phyloP scores from a whole-genome alignment of 2,113 vertebrate species.

The Illadopsis cleaveri region DNA sequence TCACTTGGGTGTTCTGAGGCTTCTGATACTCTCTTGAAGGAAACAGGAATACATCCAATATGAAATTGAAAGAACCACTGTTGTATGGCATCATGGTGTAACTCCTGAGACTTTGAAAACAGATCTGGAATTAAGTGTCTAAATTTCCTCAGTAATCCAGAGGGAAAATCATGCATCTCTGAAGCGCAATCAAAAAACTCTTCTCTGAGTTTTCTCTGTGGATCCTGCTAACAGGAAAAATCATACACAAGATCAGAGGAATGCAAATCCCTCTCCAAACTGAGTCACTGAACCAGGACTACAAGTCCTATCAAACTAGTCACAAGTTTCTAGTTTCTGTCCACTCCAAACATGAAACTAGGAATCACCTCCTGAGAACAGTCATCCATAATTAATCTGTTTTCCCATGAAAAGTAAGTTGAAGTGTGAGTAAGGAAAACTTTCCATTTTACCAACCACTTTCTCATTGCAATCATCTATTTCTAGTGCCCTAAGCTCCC shows the following conservation, averaged over 20 bases:
- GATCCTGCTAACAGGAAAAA: background rate
- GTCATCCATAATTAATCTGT: background rate
- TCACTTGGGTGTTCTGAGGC: background rate
- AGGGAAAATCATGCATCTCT: background rate
- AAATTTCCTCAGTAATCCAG: background rate
- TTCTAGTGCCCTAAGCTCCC: background rate
- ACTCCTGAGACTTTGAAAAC: background rate
- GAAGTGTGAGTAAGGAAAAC: background rate
- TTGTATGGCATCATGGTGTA: background rate
- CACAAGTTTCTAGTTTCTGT: background rate
- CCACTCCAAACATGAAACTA: background rate
- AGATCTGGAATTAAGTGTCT: background rate
- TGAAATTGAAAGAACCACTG: background rate
- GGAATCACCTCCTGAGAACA: background rate
- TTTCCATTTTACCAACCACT: background rate
- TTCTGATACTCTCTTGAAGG: background rate
- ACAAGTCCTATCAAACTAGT: background rate
- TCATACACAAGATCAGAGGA: background rate
- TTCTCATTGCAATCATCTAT: background rate
- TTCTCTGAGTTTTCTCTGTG: background rate
- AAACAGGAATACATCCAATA: background rate
- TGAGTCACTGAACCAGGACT: background rate
- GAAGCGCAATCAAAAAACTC: background rate
- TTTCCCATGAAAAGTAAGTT: background rate
- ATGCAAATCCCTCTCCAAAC: background rate